Conservation (phyloP, 2,113 vertebrate species). For the Ictidomys tridecemlineatus region DNA sequence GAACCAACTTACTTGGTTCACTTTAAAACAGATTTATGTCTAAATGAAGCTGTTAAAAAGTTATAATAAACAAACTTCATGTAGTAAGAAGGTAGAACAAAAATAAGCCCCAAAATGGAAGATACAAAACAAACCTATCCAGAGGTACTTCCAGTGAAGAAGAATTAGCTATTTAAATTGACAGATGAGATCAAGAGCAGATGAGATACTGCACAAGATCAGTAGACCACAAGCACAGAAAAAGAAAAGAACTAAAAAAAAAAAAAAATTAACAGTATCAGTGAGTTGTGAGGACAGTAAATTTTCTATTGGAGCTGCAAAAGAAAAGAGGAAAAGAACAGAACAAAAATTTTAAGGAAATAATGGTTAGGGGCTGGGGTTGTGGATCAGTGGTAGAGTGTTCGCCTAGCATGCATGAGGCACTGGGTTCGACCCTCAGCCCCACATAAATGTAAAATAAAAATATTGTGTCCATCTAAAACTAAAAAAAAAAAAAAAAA, state of each 20-base stretch:
- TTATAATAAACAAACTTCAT: not conserved
- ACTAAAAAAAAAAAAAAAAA: too few relatives aligned
- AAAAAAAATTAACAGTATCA: not conserved
- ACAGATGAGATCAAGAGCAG: not conserved
- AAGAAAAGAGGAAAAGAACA: not conserved
- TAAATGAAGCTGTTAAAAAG: constrained; percentile 12
- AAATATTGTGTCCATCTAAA: too few relatives aligned
- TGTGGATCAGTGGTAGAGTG: too few relatives aligned
- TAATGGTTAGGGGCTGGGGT: not conserved
- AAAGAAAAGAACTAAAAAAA: not conserved
- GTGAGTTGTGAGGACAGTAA: not conserved
- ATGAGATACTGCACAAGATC: not conserved
- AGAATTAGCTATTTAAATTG: not conserved
- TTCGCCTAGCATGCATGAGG: too few relatives aligned
- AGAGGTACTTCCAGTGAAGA: not conserved
- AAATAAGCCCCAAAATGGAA: not conserved
- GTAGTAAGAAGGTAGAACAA: not conserved
- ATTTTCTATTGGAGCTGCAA: not conserved
- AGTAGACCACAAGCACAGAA: not conserved
- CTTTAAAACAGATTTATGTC: not conserved
- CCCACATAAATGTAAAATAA: too few relatives aligned
- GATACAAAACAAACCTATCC: not conserved
- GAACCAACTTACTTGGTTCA: not conserved
- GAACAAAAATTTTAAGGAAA: not conserved
- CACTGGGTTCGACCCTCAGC: too few relatives aligned